Evolutionary conservation across 2,888 invertebrate genomes (phyloP).

Genomic region (Diploptera punctata): DNA sequence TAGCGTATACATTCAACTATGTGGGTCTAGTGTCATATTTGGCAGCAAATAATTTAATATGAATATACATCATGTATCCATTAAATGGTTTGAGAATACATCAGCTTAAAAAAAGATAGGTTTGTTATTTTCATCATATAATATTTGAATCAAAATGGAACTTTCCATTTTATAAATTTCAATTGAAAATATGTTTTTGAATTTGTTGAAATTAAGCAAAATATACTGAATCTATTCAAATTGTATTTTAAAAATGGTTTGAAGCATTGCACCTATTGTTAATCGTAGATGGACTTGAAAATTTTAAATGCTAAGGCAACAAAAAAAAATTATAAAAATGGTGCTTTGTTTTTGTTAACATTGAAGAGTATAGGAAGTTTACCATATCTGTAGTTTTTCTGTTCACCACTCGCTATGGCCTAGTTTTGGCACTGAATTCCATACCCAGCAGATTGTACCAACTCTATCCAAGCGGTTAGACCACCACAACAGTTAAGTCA

Average conservation of each 20-base stretch:
- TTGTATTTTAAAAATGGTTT: too few relatives aligned
- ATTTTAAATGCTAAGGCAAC: too few relatives aligned
- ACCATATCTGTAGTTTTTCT: constrained; percentile 38
- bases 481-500: background rate
- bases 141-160: background rate
- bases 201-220: background rate
- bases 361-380: constrained; percentile 18
- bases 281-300: too few relatives aligned
- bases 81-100: too few relatives aligned
- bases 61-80: background rate
- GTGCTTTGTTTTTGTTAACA: constrained; percentile 26
- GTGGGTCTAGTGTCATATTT: constrained; percentile 14
- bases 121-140: background rate
- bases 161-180: too few relatives aligned
- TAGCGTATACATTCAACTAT: constrained; percentile 25
- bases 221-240: background rate
- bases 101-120: background rate
- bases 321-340: too few relatives aligned
- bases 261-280: background rate
- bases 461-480: background rate
- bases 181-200: too few relatives aligned
- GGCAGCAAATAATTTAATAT: constrained; percentile 6
- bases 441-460: constrained; percentile 16
- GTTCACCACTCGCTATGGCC: constrained; percentile 13
- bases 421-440: background rate